Conservation (phyloP, 2,888 invertebrate genomes). For the Diaperis boleti region DNA sequence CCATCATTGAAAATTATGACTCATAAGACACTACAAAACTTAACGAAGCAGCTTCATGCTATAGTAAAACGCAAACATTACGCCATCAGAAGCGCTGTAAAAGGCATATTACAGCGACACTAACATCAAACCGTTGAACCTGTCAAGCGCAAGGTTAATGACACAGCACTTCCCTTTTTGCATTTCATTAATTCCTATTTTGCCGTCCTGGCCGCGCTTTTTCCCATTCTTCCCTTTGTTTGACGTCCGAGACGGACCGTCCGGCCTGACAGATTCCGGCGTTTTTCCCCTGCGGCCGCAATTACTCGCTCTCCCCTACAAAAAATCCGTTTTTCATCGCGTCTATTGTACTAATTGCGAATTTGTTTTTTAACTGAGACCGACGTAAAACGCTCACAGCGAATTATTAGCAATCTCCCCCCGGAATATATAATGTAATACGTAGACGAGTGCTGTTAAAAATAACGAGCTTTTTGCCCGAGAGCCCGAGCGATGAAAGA, state of each 20-base stretch:
- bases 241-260: no score
- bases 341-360: conserved; percentile 37
- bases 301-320: conserved; percentile 21
- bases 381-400: conserved; percentile 36
- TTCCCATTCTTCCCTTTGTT: no score
- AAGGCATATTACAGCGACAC: no score
- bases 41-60: no score
- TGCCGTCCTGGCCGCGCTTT: neutral
- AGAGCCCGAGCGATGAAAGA: conserved; percentile 47
- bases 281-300: conserved; percentile 13
- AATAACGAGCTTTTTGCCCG: conserved; percentile 56
- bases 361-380: conserved; percentile 35
- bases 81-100: no score
- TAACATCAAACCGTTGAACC: no score
- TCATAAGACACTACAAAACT: no score
- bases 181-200: neutral
- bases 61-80: no score
- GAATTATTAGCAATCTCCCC: conserved; percentile 49
- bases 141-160: no score
- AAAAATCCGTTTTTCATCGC: conserved; percentile 25
- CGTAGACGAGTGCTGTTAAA: conserved; percentile 53
- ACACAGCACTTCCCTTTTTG: neutral
- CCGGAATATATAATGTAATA: conserved; percentile 55
- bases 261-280: neutral
- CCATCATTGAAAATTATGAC: no score